Evolutionary conservation across 1,140 invertebrate genomes (phyloP), one percentile per base, ranked within the genome.

Genomic region (Trachymyrmex septentrionalis): DNA sequence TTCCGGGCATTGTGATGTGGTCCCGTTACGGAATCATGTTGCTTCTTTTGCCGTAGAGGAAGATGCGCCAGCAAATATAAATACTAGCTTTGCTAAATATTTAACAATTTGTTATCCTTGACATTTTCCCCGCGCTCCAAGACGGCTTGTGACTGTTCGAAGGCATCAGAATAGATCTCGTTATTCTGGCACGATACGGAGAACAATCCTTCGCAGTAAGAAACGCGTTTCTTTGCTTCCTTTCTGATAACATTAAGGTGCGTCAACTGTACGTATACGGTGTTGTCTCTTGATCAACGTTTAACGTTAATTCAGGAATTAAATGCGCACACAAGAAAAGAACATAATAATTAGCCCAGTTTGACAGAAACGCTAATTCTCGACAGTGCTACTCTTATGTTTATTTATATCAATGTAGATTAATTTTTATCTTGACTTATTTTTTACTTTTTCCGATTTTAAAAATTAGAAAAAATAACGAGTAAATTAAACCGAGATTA

Each of bases 21-120:
- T 61, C 30, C 30, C n/a, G n/a, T 59, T 75, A 38, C 10, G 3
- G 21, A 19, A 61, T 27, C 16, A 19, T 5, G 30, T 44, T 7
- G 30, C 21, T 24, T 76, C n/a, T 75, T 14, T 21, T 21, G 6
- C 7, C 38, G 14, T 16, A 7, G 16, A 19, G 3, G 5, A 38
- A 21, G n/a, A 38, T 6, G 5, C 19, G 19, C n/a, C 19, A 34
- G 14, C 1, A 24, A 69, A 69, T 57, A 55, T 57, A 55, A 48
- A 19, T n/a, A 10, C 19, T 34, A 5, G 0, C 3, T 1, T 21
- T 44, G 19, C 34, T 81, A 9, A 81, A 80, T 80, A 80, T 80
- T 80, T 44, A n/a, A n/a, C n/a, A n/a, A 80, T 69, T 19, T 6
- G 9, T 59, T 64, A 69, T n/a, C 78, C 53, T 59, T 81, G 78